These are phyloP conservation scores for Phaetusa simplex DNA, from an alignment of 2,113 vertebrate species.

Conservation along the genomic window DNA sequence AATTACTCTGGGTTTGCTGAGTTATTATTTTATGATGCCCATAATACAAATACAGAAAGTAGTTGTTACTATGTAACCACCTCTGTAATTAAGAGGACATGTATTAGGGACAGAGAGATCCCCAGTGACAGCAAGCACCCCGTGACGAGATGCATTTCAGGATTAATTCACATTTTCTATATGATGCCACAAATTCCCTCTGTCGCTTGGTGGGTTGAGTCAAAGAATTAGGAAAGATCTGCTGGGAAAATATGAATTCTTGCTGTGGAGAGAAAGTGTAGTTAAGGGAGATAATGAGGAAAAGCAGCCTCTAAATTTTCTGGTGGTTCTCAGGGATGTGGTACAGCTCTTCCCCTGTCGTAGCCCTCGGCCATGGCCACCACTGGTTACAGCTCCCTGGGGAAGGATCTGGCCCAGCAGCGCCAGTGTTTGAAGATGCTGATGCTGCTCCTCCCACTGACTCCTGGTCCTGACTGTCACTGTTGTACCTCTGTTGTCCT, in stretches of 20 bases:
- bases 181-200: background rate
- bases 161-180: background rate
- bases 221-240: background rate
- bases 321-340: background rate
- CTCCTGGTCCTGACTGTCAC: background rate
- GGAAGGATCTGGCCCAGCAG: background rate
- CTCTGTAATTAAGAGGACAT: background rate
- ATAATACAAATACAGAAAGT: background rate
- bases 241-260: background rate
- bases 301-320: background rate
- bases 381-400: background rate
- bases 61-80: fast-evolving
- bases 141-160: background rate
- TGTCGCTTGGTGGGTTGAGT: background rate
- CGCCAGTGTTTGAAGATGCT: background rate
- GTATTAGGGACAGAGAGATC: background rate
- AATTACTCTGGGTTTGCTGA: background rate
- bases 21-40: background rate
- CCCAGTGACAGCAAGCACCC: background rate
- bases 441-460: background rate
- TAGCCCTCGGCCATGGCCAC: fast-evolving
- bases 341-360: background rate
- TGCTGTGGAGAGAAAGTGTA: background rate
- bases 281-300: background rate
- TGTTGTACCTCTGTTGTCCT: background rate